Evolutionary conservation across 2,888 invertebrate species (phyloP).

Genomic region (Pelosia muscerda): DNA sequence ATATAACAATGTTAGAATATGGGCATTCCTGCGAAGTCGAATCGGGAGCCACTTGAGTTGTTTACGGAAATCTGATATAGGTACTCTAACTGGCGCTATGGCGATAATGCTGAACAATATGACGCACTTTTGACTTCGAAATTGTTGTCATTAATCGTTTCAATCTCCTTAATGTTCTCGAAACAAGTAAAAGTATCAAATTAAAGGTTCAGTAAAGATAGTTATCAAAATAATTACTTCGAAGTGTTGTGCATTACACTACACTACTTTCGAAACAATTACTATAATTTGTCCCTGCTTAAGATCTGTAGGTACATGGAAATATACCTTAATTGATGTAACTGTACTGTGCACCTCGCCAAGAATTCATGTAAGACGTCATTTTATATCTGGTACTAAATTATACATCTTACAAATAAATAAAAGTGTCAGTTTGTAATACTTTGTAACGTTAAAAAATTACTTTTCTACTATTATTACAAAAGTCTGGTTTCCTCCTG

Average conservation of each 20-base stretch:
- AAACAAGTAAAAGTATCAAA: slow-evolving; percentile 59
- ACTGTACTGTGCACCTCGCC: slow-evolving; percentile 18
- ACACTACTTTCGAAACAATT: slow-evolving; percentile 36
- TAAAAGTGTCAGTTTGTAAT: not conserved
- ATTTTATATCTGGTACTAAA: not conserved
- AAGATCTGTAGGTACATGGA: slow-evolving; percentile 22
- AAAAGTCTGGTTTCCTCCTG: too few relatives aligned
- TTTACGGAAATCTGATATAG: too few relatives aligned
- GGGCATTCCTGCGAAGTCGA: too few relatives aligned
- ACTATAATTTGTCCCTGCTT: slow-evolving; percentile 30
- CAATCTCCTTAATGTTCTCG: slow-evolving; percentile 54
- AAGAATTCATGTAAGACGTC: not conserved
- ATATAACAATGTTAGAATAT: too few relatives aligned
- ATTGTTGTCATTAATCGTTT: slow-evolving; percentile 51
- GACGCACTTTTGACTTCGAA: slow-evolving; percentile 52
- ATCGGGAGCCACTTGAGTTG: too few relatives aligned
- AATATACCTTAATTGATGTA: slow-evolving; percentile 24
- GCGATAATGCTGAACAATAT: not conserved
- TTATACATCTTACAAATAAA: not conserved
- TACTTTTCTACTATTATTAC: too few relatives aligned
- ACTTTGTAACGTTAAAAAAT: not conserved
- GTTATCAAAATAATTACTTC: slow-evolving; percentile 40
- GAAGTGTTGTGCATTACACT: slow-evolving; percentile 25
- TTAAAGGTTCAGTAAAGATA: slow-evolving; percentile 53
- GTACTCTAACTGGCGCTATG: not conserved